Percentiles rank a stretch among this genome's conserved stretches.
These are phyloP conservation scores for Peromyscus aztecus DNA, from an alignment of 2,797 vertebrate species.

Conservation along the genomic window DNA sequence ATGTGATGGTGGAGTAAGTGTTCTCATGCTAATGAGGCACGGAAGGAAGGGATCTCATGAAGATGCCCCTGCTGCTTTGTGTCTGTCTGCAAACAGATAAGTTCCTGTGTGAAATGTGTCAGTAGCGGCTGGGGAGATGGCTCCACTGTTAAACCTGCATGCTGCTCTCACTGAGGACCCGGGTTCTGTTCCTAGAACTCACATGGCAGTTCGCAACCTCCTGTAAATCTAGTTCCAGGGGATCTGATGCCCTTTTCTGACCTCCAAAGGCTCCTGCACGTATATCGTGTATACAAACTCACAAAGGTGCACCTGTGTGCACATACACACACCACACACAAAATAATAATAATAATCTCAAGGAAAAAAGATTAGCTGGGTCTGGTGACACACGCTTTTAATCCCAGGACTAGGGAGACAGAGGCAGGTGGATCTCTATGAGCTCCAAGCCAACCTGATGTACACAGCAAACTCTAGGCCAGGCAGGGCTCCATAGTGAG, in stretches of 20 bases:
- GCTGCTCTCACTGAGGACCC: neutral
- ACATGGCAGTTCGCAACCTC: too few species aligned
- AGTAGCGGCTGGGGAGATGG: neutral
- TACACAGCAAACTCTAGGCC: neutral
- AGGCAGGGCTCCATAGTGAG: neutral
- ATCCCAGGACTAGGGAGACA: neutral
- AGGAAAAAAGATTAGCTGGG: neutral
- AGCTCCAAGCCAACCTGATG: neutral
- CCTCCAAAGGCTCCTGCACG: neutral
- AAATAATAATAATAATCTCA: neutral
- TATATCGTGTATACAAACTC: neutral
- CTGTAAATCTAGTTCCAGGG: neutral
- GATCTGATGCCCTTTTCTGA: neutral
- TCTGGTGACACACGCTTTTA: neutral
- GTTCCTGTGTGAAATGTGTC: neutral
- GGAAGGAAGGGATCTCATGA: conserved; percentile 38
- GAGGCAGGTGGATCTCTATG: neutral
- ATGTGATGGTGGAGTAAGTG: conserved; percentile 1
- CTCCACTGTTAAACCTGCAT: neutral
- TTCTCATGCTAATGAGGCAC: conserved; percentile 33
- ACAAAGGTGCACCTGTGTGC: neutral
- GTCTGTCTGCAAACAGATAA: conserved; percentile 42
- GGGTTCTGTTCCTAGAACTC: neutral
- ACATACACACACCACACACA: neutral
- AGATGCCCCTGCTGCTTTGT: conserved; percentile 13